phyloP scores from a whole-genome alignment of 2,797 vertebrate species.

The Ctenopoma kingsleyae region DNA sequence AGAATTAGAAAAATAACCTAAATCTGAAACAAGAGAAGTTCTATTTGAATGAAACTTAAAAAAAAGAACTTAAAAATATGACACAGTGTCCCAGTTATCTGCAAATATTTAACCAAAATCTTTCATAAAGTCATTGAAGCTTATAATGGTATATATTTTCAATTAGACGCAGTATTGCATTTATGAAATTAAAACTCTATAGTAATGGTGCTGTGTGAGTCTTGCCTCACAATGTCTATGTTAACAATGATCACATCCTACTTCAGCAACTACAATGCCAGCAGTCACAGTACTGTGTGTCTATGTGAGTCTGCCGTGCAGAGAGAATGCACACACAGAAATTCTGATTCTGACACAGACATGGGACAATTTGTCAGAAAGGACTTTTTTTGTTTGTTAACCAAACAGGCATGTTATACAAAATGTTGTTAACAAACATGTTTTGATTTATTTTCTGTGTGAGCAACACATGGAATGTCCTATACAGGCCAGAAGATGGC shows the following conservation, averaged over 20 bases:
- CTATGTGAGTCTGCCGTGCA: conserved; percentile 34
- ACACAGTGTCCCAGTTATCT: conserved; percentile 9
- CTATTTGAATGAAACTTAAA: neutral
- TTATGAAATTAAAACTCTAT: conserved; percentile 10
- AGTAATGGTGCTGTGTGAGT: conserved; percentile 15
- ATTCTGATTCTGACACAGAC: conserved; percentile 46
- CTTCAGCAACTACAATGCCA: conserved; percentile 48
- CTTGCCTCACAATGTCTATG: conserved; percentile 31
- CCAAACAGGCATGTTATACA: conserved; percentile 29
- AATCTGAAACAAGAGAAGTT: conserved; percentile 24
- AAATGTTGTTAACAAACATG: conserved; percentile 52
- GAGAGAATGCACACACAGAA: conserved; percentile 46
- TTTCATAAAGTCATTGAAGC: neutral
- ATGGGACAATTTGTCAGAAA: conserved; percentile 43
- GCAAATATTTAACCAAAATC: neutral
- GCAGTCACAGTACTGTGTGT: conserved; percentile 30
- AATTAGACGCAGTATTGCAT: neutral
- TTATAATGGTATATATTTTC: neutral
- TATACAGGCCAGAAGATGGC: conserved; percentile 67
- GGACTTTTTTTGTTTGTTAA: conserved; percentile 45
- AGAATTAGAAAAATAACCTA: conserved; percentile 14
- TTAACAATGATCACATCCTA: conserved; percentile 31
- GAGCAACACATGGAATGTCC: neutral
- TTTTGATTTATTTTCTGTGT: conserved; percentile 28
- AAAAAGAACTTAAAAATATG: neutral